phyloP scores from a whole-genome alignment of 1,140 invertebrate genomes.

The Drosophila orosa region DNA sequence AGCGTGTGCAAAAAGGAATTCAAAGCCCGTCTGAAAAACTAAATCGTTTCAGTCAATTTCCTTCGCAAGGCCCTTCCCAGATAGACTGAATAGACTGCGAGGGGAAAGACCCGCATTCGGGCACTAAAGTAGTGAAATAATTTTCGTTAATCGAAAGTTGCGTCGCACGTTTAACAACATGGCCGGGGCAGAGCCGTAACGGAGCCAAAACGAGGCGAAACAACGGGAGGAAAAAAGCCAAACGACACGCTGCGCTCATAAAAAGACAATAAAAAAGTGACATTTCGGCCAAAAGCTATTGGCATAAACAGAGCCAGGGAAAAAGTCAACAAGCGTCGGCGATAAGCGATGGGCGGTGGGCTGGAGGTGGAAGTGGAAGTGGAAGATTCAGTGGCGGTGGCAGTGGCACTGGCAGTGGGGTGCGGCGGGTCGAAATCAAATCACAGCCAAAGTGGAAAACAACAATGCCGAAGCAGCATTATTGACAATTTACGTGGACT shows the following conservation, averaged over 20 bases:
- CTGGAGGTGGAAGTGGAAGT: slow-evolving; percentile 5
- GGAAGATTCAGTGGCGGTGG: not conserved
- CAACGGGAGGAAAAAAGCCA: slow-evolving; percentile 48
- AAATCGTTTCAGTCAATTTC: slow-evolving; percentile 56
- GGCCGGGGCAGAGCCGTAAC: slow-evolving; percentile 23
- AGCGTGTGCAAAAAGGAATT: slow-evolving; percentile 57
- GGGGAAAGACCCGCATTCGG: slow-evolving; percentile 32
- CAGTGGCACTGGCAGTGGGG: not conserved
- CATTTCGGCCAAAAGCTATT: slow-evolving; percentile 74
- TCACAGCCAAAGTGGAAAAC: slow-evolving; percentile 73
- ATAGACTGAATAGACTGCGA: not conserved
- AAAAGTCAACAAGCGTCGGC: slow-evolving; percentile 39
- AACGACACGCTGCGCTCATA: slow-evolving; percentile 76
- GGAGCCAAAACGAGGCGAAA: slow-evolving; percentile 20
- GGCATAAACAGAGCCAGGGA: slow-evolving; percentile 53
- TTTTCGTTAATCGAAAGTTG: slow-evolving; percentile 81
- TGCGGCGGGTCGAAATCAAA: slow-evolving; percentile 61
- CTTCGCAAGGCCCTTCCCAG: not conserved
- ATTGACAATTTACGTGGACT: slow-evolving; percentile 73
- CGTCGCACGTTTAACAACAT: slow-evolving; percentile 74
- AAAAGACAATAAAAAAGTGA: slow-evolving; percentile 82
- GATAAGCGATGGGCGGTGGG: slow-evolving; percentile 15
- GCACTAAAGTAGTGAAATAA: slow-evolving; percentile 80
- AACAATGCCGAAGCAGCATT: slow-evolving; percentile 60
- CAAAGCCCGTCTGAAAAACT: slow-evolving; percentile 59